phyloP scores from a whole-genome alignment of 2,113 vertebrate genomes.

The Triplophysa tibetana region DNA sequence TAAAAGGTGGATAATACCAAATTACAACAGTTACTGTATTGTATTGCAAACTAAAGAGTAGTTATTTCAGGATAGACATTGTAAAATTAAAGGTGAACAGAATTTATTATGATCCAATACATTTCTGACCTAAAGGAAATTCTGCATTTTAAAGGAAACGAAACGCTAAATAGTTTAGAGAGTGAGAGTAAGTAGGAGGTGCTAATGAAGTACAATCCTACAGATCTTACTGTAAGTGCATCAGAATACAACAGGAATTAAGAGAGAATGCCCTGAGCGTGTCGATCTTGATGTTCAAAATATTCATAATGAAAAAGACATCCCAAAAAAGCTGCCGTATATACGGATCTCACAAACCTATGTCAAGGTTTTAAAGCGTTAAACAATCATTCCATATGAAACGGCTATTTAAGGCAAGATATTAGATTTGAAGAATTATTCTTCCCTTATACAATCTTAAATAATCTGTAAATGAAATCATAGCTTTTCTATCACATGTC shows the following conservation, averaged over 20 bases:
- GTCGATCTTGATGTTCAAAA: slow-evolving; percentile 35
- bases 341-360: not conserved
- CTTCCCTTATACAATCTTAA: too few species aligned
- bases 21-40: not conserved
- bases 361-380: not conserved
- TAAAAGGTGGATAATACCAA: not conserved
- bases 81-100: slow-evolving; percentile 5
- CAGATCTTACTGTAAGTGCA: slow-evolving; percentile 8
- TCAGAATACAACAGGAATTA: slow-evolving; percentile 41
- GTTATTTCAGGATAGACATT: not conserved
- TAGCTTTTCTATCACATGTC: not conserved
- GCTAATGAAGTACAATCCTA: slow-evolving; percentile 1
- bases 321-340: slow-evolving; percentile 9
- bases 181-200: slow-evolving; percentile 9
- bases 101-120: slow-evolving; percentile 27
- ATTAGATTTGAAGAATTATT: not conserved
- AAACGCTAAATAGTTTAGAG: slow-evolving; percentile 32
- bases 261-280: slow-evolving; percentile 24
- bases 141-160: not conserved
- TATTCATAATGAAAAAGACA: slow-evolving; percentile 27
- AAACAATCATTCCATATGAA: not conserved
- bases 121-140: slow-evolving; percentile 25
- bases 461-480: not conserved
- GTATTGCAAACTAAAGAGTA: not conserved
- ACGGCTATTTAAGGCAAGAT: not conserved